Conservation (phyloP, 2,888 invertebrate species). For the Scaptodrosophila latifasciaeformis region DNA sequence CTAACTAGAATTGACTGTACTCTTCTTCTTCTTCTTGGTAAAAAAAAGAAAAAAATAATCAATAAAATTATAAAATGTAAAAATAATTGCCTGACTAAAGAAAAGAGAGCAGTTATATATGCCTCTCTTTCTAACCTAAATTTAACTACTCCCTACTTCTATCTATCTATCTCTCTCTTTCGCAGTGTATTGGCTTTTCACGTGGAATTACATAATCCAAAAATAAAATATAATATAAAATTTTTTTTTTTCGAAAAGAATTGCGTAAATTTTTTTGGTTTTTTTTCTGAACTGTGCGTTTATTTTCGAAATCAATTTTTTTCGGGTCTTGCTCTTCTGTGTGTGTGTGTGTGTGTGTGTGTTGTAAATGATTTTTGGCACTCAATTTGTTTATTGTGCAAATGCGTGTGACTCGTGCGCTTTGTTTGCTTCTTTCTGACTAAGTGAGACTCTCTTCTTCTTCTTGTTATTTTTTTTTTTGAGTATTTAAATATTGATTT, state of each 20-base stretch:
- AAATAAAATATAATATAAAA: slow-evolving; percentile 15
- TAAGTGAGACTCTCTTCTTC: too few species aligned
- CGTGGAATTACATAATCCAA: slow-evolving; percentile 45
- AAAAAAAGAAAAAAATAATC: slow-evolving; percentile 14
- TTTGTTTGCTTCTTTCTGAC: too few species aligned
- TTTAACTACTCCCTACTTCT: too few species aligned
- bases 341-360: neutral
- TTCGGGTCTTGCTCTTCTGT: too few species aligned
- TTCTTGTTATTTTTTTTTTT: neutral
- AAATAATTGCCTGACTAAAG: slow-evolving; percentile 4
- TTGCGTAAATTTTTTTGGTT: slow-evolving; percentile 37
- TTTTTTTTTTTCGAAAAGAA: slow-evolving; percentile 16
- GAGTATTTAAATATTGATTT: too few species aligned
- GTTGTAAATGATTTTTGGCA: neutral
- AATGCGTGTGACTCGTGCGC: too few species aligned
- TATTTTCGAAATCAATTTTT: slow-evolving; percentile 4
- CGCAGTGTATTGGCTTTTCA: slow-evolving; percentile 35
- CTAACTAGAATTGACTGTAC: too few species aligned
- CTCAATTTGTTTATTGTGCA: slow-evolving; percentile 1
- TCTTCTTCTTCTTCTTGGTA: too few species aligned
- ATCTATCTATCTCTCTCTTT: slow-evolving; percentile 18
- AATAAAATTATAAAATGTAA: slow-evolving; percentile 25
- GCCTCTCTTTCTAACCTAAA: too few species aligned
- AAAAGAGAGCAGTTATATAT: too few species aligned
- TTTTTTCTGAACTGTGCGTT: slow-evolving; percentile 14